Percentiles rank a stretch among this genome's conserved stretches.
Conservation (phyloP, 2,888 invertebrate genomes). For the Stegophylla sp. region DNA sequence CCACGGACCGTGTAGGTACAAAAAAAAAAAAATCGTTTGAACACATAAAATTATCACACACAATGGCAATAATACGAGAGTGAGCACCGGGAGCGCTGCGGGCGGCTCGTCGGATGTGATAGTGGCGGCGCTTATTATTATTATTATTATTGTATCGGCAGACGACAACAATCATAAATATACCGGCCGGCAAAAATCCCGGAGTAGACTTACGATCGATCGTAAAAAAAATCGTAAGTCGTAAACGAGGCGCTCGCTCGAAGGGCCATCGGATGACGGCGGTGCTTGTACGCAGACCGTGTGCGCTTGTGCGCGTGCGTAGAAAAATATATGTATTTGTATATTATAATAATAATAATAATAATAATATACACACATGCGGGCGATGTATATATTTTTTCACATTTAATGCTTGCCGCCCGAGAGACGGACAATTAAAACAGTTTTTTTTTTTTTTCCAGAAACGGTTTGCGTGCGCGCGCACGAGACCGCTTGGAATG, state of each 20-base stretch:
- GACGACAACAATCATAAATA: slow-evolving; percentile 22
- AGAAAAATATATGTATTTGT: neutral
- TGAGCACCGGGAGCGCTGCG: slow-evolving; percentile 27
- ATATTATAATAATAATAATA: too few relatives aligned
- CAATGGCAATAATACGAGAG: neutral
- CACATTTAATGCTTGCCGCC: neutral
- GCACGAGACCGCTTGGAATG: slow-evolving; percentile 42
- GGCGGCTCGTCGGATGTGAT: neutral
- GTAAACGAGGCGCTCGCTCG: slow-evolving; percentile 22
- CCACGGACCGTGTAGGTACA: neutral
- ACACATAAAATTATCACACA: neutral
- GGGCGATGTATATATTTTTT: neutral
- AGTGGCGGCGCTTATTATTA: slow-evolving; percentile 23
- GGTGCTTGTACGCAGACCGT: neutral
- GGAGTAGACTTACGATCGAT: neutral
- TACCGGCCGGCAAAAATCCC: neutral
- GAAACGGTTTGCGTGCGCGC: slow-evolving; percentile 45
- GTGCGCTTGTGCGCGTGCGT: neutral
- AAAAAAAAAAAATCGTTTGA: neutral
- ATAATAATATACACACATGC: slow-evolving; percentile 5
- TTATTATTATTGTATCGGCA: slow-evolving; percentile 7
- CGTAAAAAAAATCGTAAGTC: slow-evolving; percentile 13
- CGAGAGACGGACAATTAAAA: slow-evolving; percentile 54
- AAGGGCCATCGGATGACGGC: neutral
- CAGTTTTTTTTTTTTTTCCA: slow-evolving; percentile 26